Base-by-base conservation (phyloP, 2,888 invertebrate species). In the Oligia strigilis region DNA sequence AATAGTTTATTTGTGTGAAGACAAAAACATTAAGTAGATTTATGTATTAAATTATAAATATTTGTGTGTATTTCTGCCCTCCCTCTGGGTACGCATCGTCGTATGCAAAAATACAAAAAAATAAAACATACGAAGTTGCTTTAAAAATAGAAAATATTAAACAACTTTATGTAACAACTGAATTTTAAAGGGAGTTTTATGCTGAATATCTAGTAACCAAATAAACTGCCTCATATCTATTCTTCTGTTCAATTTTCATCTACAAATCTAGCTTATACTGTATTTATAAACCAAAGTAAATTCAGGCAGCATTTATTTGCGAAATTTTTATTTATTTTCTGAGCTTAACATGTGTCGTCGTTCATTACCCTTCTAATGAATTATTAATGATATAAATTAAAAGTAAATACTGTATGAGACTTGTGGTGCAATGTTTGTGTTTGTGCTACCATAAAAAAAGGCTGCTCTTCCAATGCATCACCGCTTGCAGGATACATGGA, bases 401-500 rank as follows among this genome's bases (percentile, higher is more conserved):
- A 96, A 96, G 96, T 97, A 96, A 96, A 97, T 97, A 96, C 97
- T 96, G 97, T 96, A 92, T 94, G 95, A 96, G 96, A 96, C 86
- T 92, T 95, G 92, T 93, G 96, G 96, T 96, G 96, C 95, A 94
- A 95, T 96, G 95, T 97, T 96, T 97, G 96, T 97, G 97, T 97
- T 97, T 96, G 97, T 97, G 97, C 97, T 97, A 96, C 97, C 97
- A 95, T 97, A 97, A 96, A 96, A 92, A 94, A 97, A 97, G 97
- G 97, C 97, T 96, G 97, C 96, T 98, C 98, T 98, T 98, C 97
- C 97, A 98, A 98, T 98, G 98, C 99, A 98, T 98, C 98, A 97
- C 98, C 98, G 97, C 98, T 98, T 98, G 98, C 98, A 99, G 99
- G 99, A 98, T 99, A 99, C 98, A 99, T 98, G 98, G 99, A 99